Percentiles rank a stretch among this genome's conserved stretches.
These are phyloP conservation scores for Scomber japonicus DNA, from an alignment of 2,113 vertebrate species.

Conservation along the genomic window DNA sequence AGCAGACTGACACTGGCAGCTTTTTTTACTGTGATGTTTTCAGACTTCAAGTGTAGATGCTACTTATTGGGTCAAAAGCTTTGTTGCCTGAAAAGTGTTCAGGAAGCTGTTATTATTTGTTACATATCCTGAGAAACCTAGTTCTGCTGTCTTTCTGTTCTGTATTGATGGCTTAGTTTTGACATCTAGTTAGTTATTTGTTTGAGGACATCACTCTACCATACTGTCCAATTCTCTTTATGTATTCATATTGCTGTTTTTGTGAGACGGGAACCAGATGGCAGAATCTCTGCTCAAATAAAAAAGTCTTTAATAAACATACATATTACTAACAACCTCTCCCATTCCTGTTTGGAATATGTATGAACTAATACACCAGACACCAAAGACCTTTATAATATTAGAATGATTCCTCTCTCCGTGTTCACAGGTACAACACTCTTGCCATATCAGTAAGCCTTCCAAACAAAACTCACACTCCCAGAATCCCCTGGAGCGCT, in stretches of 20 bases:
- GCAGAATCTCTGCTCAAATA: no score
- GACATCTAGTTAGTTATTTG: no score
- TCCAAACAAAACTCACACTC: slow-evolving; percentile 14
- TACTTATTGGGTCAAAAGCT: slow-evolving; percentile 21
- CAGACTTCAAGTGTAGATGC: background rate
- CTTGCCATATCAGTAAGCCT: background rate
- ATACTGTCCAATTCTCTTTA: no score
- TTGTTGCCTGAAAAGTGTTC: background rate
- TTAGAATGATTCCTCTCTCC: background rate
- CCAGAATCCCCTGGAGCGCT: slow-evolving; percentile 29
- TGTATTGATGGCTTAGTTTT: no score
- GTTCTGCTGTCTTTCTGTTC: no score
- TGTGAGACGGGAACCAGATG: no score
- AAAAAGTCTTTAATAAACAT: background rate
- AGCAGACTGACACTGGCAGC: background rate
- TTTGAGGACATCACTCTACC: no score
- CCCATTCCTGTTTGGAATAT: no score
- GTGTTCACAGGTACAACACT: no score
- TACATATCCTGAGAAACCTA: no score
- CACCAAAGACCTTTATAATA: background rate
- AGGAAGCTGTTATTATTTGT: no score
- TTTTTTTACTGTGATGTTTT: background rate
- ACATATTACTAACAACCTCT: background rate
- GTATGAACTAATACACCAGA: background rate
- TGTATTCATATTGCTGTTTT: no score